Percentiles rank a stretch among this genome's conserved stretches.
Conservation (phyloP, 2,888 invertebrate genomes). For the Neria commutata region DNA sequence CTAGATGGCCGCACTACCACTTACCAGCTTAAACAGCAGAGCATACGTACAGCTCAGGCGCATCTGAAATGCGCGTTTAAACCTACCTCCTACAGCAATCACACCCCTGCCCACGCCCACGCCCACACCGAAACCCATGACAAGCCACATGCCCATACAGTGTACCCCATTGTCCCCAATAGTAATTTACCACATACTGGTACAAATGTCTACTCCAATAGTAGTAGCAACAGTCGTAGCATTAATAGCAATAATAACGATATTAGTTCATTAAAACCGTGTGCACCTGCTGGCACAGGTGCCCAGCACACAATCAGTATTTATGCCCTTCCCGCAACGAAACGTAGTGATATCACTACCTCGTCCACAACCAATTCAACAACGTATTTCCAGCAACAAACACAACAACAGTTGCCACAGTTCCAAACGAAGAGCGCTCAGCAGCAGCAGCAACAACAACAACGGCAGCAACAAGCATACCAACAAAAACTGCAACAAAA, state of each 20-base stretch:
- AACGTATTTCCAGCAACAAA: conserved; percentile 31
- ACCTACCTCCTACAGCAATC: conserved; percentile 17
- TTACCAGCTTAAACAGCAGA: conserved; percentile 46
- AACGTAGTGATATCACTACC: not conserved
- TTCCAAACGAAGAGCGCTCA: conserved; percentile 24
- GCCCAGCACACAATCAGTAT: conserved; percentile 12
- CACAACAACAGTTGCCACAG: conserved; percentile 15
- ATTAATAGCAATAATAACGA: conserved; percentile 9
- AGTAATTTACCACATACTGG: conserved; percentile 6
- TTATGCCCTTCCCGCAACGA: conserved; percentile 9
- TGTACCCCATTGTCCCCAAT: too few relatives aligned
- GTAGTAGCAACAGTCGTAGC: conserved; percentile 1
- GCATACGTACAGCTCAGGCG: conserved; percentile 36
- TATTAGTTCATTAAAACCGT: not conserved
- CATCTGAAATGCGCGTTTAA: too few relatives aligned
- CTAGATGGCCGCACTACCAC: conserved; percentile 43
- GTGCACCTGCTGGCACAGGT: conserved; percentile 15
- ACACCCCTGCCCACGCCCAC: conserved; percentile 18
- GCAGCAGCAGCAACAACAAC: conserved; percentile 27
- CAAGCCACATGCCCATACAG: conserved; percentile 3
- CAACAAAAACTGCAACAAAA: not conserved
- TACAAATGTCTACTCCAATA: conserved; percentile 8
- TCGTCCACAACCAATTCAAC: too few relatives aligned
- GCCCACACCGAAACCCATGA: conserved; percentile 11
- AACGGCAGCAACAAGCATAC: conserved; percentile 19